Evolutionary conservation across 2,113 vertebrate species (phyloP), one percentile per base, ranked within the genome.

Genomic region (Tychaedon coryphoeus): DNA sequence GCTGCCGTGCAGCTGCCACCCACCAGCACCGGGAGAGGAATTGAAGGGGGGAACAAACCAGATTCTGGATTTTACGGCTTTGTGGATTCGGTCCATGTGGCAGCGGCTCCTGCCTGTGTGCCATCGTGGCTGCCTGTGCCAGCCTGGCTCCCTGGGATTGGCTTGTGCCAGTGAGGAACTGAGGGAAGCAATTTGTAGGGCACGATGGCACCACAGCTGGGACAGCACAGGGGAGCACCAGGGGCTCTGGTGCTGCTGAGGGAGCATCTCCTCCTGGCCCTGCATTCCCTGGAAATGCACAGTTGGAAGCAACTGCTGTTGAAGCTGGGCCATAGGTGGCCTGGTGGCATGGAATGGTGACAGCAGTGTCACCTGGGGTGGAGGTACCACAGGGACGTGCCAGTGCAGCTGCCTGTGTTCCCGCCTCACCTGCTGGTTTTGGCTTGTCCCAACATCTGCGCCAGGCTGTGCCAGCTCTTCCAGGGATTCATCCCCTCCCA

Each of bases 371-470:
- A 61, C 85, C 83, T 26, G 58, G 60, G 40, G 8, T 8, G 40
- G 74, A 51, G 89, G 25, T 80, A 76, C 34, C 8, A 2, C 28
- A 5, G 48, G 43, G 36, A 5, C 22, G 42, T 57, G 74, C 25
- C 2, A 4, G 38, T 0, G 4, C 79, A 36, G 70, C 83, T 36
- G 28, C 71, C 47, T 0, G 0, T 14, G n/a, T 11, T 51, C 36
- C 0, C 0, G 45, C 58, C 80, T 80, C 58, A 14, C 47, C 29
- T 56, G 19, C 18, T 60, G 84, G 1, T 61, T 64, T 50, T 65
- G 9, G 26, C 38, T 12, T 8, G 1, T 31, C 19, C 4, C 25
- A 7, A 8, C 1, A 8, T 8, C 61, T 6, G 4, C 2, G 3
- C 5, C 4, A 5, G 67, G 48, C 57, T 54, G 34, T 54, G 53